phyloP scores from a whole-genome alignment of 2,113 vertebrate genomes.

The Himantopus leucocephalus region DNA sequence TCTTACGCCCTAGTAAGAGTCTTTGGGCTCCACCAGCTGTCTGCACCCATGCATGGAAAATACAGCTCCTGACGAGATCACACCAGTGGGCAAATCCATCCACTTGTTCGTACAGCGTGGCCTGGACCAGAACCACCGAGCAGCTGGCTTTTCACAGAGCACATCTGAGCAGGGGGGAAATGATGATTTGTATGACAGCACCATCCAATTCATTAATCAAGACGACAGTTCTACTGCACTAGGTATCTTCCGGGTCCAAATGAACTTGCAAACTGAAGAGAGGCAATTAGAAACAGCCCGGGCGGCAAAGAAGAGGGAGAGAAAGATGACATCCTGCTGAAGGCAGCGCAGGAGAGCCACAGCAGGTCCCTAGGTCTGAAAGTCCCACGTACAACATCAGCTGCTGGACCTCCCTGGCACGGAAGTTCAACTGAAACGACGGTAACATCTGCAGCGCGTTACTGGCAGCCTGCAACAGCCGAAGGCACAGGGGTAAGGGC shows the following conservation, averaged over 20 bases:
- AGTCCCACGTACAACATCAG: not conserved
- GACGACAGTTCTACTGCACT: not conserved
- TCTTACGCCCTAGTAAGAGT: not conserved
- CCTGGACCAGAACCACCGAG: not conserved
- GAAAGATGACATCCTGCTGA: not conserved
- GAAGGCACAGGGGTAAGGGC: not conserved
- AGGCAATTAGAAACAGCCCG: not conserved
- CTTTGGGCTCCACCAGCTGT: not conserved
- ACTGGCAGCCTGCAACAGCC: not conserved
- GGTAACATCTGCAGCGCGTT: rapidly evolving
- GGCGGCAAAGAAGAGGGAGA: not conserved
- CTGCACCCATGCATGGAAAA: not conserved
- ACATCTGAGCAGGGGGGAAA: not conserved
- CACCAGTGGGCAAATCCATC: not conserved
- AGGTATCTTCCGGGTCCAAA: not conserved
- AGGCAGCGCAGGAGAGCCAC: not conserved
- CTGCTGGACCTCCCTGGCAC: not conserved
- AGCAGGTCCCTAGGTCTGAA: not conserved
- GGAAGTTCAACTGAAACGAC: rapidly evolving
- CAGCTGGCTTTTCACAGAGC: not conserved
- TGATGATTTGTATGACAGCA: not conserved
- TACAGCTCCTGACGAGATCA: not conserved
- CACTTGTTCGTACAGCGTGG: not conserved
- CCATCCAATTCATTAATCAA: not conserved
- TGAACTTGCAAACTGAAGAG: not conserved